Conservation (phyloP, 2,113 vertebrate genomes). For the Salminus brasiliensis region DNA sequence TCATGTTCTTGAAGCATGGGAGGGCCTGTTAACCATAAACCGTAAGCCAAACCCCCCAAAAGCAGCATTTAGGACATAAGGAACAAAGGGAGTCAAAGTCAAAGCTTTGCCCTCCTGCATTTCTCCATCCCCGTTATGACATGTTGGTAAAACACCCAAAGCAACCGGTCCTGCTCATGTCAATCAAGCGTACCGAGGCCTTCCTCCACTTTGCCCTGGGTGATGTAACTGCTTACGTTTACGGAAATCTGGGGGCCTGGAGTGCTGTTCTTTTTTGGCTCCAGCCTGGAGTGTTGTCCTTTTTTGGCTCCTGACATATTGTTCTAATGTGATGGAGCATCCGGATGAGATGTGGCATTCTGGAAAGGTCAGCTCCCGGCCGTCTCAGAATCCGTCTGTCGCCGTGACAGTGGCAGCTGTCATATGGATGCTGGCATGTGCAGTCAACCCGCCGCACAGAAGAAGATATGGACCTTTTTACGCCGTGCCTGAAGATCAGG, state of each 20-base stretch:
- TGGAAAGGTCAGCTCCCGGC: slow-evolving; percentile 77
- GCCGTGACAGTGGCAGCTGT: slow-evolving; percentile 74
- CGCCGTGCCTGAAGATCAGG: background rate
- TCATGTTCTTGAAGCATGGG: no score
- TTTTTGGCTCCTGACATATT: slow-evolving; percentile 76
- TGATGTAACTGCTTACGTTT: background rate
- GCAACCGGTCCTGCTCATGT: slow-evolving; percentile 54
- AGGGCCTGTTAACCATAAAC: no score
- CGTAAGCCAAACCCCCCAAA: background rate
- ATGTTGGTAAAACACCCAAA: slow-evolving; percentile 42
- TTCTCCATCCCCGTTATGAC: slow-evolving; percentile 10
- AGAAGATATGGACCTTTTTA: background rate
- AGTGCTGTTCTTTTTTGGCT: background rate
- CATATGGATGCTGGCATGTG: slow-evolving; percentile 74
- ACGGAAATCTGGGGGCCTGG: background rate
- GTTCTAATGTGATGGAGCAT: slow-evolving; percentile 72
- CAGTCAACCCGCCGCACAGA: slow-evolving; percentile 62
- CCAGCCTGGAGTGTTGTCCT: slow-evolving; percentile 59
- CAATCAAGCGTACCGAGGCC: slow-evolving; percentile 70
- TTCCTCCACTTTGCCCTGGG: slow-evolving; percentile 23
- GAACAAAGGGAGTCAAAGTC: background rate
- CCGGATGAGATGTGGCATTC: slow-evolving; percentile 79
- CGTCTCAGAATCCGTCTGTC: slow-evolving; percentile 70
- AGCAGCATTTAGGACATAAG: background rate
- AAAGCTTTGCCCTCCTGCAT: background rate